Conservation (phyloP, 92 coral and sea anemone species). For the Phenganax stokvisi region DNA sequence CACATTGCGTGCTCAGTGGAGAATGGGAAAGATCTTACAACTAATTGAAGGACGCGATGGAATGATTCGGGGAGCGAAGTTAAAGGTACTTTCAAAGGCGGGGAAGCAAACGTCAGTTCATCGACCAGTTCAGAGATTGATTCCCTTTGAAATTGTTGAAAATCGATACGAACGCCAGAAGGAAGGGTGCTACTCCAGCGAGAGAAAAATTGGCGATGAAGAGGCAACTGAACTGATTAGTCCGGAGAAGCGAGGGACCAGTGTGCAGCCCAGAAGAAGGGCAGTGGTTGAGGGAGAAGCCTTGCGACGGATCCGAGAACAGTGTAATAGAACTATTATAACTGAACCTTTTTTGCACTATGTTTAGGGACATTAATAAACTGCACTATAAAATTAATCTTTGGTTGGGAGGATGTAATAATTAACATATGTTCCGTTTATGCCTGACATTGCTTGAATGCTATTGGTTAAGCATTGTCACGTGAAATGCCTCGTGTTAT, state of each 20-base stretch:
- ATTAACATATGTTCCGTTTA: too few relatives aligned
- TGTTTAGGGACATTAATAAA: too few relatives aligned
- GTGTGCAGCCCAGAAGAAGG: neutral
- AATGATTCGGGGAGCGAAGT: neutral
- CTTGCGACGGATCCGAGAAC: conserved; percentile 14
- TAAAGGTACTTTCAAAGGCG: conserved; percentile 13
- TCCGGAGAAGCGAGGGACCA: neutral
- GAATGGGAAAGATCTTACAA: neutral
- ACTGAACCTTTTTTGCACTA: neutral
- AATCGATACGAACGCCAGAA: neutral
- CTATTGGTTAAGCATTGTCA: too few relatives aligned
- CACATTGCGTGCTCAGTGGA: neutral
- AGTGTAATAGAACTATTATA: neutral
- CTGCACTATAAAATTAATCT: neutral
- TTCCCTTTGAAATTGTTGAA: conserved; percentile 4
- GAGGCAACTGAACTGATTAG: neutral
- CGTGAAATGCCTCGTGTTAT: too few relatives aligned
- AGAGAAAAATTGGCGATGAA: neutral
- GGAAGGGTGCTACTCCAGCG: neutral
- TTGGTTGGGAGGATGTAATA: conserved; percentile 11
- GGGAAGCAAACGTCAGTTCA: neutral
- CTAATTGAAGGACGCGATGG: neutral
- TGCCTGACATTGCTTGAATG: too few relatives aligned
- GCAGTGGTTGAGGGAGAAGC: conserved; percentile 4
- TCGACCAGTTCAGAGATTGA: conserved; percentile 18